Evolutionary conservation across 2,113 vertebrate genomes (phyloP).

Genomic region (Oenanthe melanoleuca): DNA sequence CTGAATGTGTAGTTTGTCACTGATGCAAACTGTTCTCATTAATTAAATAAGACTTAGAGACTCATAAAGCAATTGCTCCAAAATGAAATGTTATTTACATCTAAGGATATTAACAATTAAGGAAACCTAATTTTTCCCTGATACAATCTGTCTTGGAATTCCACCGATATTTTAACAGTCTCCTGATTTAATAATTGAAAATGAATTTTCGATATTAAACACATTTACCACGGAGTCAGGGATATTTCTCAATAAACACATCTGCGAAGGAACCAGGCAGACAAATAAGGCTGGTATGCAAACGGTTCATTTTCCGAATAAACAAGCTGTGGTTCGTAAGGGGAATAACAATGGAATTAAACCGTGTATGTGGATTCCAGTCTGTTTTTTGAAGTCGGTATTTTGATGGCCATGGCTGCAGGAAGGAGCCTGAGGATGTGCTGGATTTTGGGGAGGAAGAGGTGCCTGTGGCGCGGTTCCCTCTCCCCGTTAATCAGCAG

Average conservation of each 20-base stretch:
- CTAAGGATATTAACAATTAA: slow-evolving; percentile 48
- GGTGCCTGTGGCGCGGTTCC: too few relatives aligned
- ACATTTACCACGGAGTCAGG: not conserved
- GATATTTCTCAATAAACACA: not conserved
- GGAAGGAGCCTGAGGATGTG: rapidly evolving
- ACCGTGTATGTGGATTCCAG: rapidly evolving
- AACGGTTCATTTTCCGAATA: not conserved
- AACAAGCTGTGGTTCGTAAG: not conserved
- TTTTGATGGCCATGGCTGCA: not conserved
- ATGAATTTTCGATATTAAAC: slow-evolving; percentile 28
- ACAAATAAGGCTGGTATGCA: not conserved
- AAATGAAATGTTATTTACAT: slow-evolving; percentile 64
- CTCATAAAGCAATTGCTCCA: slow-evolving; percentile 43
- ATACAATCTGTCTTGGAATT: slow-evolving; percentile 18
- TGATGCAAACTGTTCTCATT: slow-evolving; percentile 48
- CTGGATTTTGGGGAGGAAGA: not conserved
- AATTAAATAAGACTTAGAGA: slow-evolving; percentile 67
- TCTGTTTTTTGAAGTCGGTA: not conserved
- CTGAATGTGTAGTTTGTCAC: slow-evolving; percentile 33
- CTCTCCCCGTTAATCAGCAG: too few relatives aligned
- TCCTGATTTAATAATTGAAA: slow-evolving; percentile 27
- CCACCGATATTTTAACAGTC: not conserved
- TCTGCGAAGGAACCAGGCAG: not conserved
- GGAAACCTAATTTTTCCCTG: slow-evolving; percentile 50
- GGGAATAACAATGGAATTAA: not conserved